Base-by-base conservation (phyloP, 1,140 invertebrate genomes). In the Caenorhabditis inopinata region DNA sequence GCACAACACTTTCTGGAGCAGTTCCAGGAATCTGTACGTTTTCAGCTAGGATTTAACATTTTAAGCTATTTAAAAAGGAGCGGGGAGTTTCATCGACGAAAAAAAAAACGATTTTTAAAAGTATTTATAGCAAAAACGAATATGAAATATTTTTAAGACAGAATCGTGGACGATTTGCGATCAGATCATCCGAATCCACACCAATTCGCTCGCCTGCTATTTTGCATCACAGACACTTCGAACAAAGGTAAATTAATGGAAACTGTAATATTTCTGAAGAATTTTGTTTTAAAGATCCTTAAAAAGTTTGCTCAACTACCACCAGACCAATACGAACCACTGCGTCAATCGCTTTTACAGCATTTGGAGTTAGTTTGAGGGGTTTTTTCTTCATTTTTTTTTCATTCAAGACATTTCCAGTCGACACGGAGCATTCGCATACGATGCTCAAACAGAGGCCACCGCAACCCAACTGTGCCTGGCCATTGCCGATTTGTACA, bases 191-290 rank as follows among this genome's bases (percentile, higher is more conserved):
- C 93, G 94, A 79, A 91, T 94, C 46, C 95, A 96, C 86, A 91
- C 92, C 82, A 93, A 95, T 89, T 85, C 96, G 73, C 93, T 97
- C 85, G 95, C 95, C 25, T 96, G 95, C 90, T 97, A 96, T 89
- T 98, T 98, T 91, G 96, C 95, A 23, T 96, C 96, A 11, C 96
- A 98, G 90, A 98, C 96, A 3, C 95, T 99, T 93, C 91, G 96
- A 42, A 25, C 75, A 47, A n/a, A n/a, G n/a, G n/a, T n/a, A n/a
- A n/a, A n/a, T n/a, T n/a, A n/a, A n/a, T n/a, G n/a, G n/a, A n/a
- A n/a, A n/a, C n/a, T n/a, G n/a, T n/a, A n/a, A n/a, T n/a, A n/a
- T n/a, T n/a, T n/a, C n/a, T n/a, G n/a, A n/a, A n/a, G n/a, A n/a
- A n/a, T n/a, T n/a, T n/a, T n/a, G n/a, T n/a, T n/a, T n/a, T n/a